Percentiles rank a stretch among this genome's conserved stretches.
phyloP scores from a whole-genome alignment of 2,888 invertebrate species.

The Eupithecia insigniata region DNA sequence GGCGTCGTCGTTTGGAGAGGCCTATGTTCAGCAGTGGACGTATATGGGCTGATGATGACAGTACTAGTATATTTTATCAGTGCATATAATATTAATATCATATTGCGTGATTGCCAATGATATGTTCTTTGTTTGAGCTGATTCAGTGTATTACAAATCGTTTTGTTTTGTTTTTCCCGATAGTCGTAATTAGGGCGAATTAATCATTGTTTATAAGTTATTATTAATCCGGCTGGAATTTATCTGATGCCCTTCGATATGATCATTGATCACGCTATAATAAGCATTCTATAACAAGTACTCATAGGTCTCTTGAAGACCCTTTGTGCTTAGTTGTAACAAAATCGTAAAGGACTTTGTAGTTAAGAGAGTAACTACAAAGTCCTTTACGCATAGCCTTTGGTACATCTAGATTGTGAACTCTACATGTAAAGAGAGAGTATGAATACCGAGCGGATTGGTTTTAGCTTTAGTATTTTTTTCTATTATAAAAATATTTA shows the following conservation, averaged over 20 bases:
- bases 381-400: no score
- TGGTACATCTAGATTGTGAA: not conserved
- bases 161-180: slow-evolving; percentile 52
- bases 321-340: not conserved
- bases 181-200: slow-evolving; percentile 46
- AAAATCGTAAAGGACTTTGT: not conserved
- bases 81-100: slow-evolving; percentile 42
- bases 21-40: no score
- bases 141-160: slow-evolving; percentile 40
- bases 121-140: slow-evolving; percentile 49
- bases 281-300: not conserved
- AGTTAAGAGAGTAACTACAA: no score
- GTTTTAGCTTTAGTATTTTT: not conserved
- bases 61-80: slow-evolving; percentile 35
- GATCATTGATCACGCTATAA: slow-evolving; percentile 16
- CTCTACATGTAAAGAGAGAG: not conserved
- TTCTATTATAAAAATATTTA: not conserved
- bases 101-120: slow-evolving; percentile 53
- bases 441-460: not conserved
- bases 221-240: slow-evolving; percentile 27
- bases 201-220: slow-evolving; percentile 32
- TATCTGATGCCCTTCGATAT: slow-evolving; percentile 36
- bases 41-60: no score
- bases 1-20: no score
- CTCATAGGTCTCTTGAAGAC: not conserved